Evolutionary conservation across 2,113 vertebrate species (phyloP), one percentile per base, ranked within the genome.

Genomic region (Cottus gobio): DNA sequence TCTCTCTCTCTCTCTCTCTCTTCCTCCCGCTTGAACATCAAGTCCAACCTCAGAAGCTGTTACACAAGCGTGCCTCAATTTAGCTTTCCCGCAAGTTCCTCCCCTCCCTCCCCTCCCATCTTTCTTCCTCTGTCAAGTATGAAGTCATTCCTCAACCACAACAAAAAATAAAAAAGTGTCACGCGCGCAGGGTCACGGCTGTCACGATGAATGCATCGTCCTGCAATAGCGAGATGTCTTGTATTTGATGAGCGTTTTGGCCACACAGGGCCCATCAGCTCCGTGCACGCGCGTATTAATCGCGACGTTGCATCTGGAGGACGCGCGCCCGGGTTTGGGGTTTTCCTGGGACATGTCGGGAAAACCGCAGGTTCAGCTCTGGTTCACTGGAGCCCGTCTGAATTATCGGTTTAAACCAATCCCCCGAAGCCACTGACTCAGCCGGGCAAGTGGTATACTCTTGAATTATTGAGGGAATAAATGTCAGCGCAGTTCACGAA

Each of bases 221-320:
- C 28, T 18, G 66, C 85, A 2, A 77, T 52, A 63, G 54, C 0
- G 6, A 65, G 52, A 79, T 75, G 71, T 77, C 79, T 89, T 85
- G 79, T 83, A 71, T 83, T 31, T 89, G 56, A 91, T 92, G 89
- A 90, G 65, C 5, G 24, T 80, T 85, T 87, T 56, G 30, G 75
- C 63, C 83, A 74, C 63, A 37, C 48, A 69, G 30, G 56, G 65
- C 54, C 30, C 71, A 72, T 73, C 24, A 64, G 31, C 62, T 46
- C 44, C 54, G 64, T 24, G 48, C 71, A 57, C 20, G 58, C 34
- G 34, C 34, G 5, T 36, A 76, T 81, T 36, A 66, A 63, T 81
- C 65, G 77, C 7, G 7, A 39, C 65, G 67, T 77, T 61, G 61
- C 75, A 60, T 85, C 22, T 6, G 30, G 54, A 60, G 6, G 68